These are phyloP conservation scores for Diarsia rubi DNA, from an alignment of 2,888 invertebrate species.

Conservation along the genomic window DNA sequence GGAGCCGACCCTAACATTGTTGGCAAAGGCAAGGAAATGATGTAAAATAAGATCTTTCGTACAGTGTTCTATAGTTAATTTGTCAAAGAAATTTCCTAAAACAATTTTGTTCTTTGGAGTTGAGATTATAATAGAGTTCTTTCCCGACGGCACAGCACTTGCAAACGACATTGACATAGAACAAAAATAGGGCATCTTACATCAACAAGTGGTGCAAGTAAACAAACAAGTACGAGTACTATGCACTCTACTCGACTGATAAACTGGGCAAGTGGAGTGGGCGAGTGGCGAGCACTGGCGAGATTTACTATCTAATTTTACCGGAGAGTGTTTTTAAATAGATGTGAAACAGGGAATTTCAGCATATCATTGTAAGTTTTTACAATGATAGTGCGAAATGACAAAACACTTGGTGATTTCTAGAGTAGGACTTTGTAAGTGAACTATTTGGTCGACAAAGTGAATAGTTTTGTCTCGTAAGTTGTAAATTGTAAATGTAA, in stretches of 20 bases:
- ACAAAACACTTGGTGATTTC: neutral
- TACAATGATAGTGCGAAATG: neutral
- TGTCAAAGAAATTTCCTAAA: too few relatives aligned
- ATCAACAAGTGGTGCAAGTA: neutral
- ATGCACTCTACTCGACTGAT: conserved; percentile 28
- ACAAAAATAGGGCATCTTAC: conserved; percentile 11
- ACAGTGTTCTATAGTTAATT: neutral
- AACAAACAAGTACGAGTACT: conserved; percentile 22
- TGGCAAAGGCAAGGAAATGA: neutral
- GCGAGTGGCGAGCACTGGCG: conserved; percentile 1
- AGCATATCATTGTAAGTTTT: neutral
- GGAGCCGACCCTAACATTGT: neutral
- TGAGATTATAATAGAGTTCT: neutral
- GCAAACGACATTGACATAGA: neutral
- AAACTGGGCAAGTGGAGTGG: neutral
- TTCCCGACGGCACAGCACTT: neutral
- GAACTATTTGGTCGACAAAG: neutral
- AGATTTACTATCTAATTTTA: conserved; percentile 2
- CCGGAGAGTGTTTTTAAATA: conserved; percentile 10
- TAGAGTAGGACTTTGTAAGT: neutral
- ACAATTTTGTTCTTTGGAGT: too few relatives aligned
- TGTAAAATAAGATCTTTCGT: neutral
- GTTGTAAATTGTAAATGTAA: neutral
- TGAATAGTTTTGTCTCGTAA: neutral
- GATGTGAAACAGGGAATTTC: neutral